These are phyloP conservation scores for Drosophila ezoana DNA, from an alignment of 2,888 invertebrate species.

Conservation along the genomic window DNA sequence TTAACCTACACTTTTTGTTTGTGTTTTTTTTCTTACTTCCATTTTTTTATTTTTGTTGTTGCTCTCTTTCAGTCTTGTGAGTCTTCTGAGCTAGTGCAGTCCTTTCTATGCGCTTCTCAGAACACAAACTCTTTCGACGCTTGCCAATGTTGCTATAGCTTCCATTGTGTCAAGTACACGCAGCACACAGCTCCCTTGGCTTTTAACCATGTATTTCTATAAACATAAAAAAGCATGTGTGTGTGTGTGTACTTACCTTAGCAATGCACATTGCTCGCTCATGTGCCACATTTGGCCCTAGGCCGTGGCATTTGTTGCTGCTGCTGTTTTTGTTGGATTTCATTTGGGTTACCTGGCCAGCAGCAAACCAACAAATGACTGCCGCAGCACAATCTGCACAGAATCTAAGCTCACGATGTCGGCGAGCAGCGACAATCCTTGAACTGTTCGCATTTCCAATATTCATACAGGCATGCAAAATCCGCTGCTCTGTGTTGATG, in stretches of 20 bases:
- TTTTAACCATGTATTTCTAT: constrained; percentile 1
- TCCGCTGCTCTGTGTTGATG: constrained; percentile 30
- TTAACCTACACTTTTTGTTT: constrained; percentile 2
- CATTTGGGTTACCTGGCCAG: constrained; percentile 63
- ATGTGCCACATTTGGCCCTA: constrained; percentile 59
- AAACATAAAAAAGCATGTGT: background rate
- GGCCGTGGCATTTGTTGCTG: constrained; percentile 56
- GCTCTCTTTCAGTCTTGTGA: background rate
- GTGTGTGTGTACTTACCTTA: constrained; percentile 26
- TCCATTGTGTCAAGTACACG: constrained; percentile 4
- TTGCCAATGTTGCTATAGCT: constrained; percentile 6
- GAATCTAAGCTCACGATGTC: constrained; percentile 62
- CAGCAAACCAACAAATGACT: constrained; percentile 47
- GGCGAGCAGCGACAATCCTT: constrained; percentile 60
- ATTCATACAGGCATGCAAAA: constrained; percentile 66
- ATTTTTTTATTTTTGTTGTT: background rate
- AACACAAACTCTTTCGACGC: constrained; percentile 5
- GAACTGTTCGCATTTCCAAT: constrained; percentile 78
- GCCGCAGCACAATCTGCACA: constrained; percentile 55
- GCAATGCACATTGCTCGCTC: constrained; percentile 49
- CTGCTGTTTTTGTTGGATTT: constrained; percentile 34
- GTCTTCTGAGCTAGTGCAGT: constrained; percentile 5
- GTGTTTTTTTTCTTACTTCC: background rate
- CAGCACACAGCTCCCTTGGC: constrained; percentile 12
- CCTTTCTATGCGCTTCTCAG: constrained; percentile 32